Base-by-base conservation (phyloP, 1,140 invertebrate species). In the Apis cerana region DNA sequence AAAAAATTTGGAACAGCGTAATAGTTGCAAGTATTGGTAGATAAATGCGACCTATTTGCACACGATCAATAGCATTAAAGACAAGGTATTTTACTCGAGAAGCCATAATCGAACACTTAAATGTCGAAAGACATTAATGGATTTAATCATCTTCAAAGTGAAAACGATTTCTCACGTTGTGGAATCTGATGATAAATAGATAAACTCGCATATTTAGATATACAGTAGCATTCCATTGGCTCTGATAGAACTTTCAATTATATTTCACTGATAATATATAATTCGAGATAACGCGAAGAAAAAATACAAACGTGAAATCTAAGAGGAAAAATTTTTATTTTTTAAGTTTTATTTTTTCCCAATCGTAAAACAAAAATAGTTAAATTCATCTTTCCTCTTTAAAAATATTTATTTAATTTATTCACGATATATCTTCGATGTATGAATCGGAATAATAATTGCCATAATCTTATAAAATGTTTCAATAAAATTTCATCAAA, bases 181-280 rank as follows among this genome's bases (percentile, higher is more conserved):
- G 8, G 0, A 52, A 50, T 54, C 23, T 33, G 8, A 5, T 11
- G 54, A 77, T 54, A 76, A 17, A 68, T 54, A 75, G 72, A 81
- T 82, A 81, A 84, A 75, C 19, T 74, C 27, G 13, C 11, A 12
- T 43, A 43, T 11, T 43, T 58, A 75, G 17, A 48, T 75, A 68
- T 65, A 75, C 21, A 56, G 17, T 8, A n/a, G 33, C 4, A 43
- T 5, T 1, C 23, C 19, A 23, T 82, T 76, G 54, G 59, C 64
- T 54, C 64, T 43, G 43, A 81, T 67, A 75, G 11, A 58, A 10
- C 11, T 13, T 2, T 52, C 5, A 43, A 61, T 76, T 21, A 21
- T 59, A 21, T 82, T 76, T n/a, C 23, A 21, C 21, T 54, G 15
- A 19, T 43, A 61, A 68, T 5, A 10, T n/a, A 19, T 9, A 23